A percentile compares a stretch with the other conserved stretches of the same genome.
Conservation (phyloP, 2,797 vertebrate genomes). For the Phoeniculus purpureus region DNA sequence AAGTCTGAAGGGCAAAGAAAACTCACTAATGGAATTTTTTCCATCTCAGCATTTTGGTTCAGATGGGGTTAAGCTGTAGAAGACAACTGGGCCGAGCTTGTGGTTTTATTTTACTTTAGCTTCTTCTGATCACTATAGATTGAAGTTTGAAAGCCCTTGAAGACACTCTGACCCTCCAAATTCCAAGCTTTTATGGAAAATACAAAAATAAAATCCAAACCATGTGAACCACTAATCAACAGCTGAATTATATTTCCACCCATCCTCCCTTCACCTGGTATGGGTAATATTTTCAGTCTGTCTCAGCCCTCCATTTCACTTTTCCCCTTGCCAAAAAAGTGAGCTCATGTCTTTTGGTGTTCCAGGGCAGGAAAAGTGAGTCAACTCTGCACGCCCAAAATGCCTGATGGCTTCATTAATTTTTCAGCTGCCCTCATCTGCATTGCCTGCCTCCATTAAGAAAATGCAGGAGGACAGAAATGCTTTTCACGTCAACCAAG, state of each 20-base stretch:
- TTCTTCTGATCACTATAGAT: not conserved
- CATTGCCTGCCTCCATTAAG: not conserved
- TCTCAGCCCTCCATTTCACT: not conserved
- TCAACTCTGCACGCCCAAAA: not conserved
- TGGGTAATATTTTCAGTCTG: not conserved
- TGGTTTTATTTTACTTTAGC: not conserved
- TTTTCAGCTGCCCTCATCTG: not conserved
- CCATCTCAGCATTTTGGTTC: not conserved
- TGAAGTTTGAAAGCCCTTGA: not conserved
- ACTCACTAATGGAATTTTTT: not conserved
- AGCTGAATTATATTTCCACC: slow-evolving; percentile 5
- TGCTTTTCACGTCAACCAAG: not conserved
- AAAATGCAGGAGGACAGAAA: not conserved
- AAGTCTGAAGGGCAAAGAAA: slow-evolving; percentile 1
- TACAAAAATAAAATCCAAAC: not conserved
- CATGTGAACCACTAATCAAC: not conserved
- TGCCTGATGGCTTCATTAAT: not conserved
- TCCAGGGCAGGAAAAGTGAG: slow-evolving; percentile 34
- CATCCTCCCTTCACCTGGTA: slow-evolving; percentile 8
- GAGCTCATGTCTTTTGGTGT: slow-evolving; percentile 28
- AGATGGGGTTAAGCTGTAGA: not conserved
- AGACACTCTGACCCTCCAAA: not conserved
- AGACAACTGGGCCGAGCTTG: not conserved
- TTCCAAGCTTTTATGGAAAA: not conserved
- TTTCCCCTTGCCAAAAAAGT: slow-evolving; percentile 26